Evolutionary conservation across 1,140 invertebrate species (phyloP), one percentile per base, ranked within the genome.

Genomic region (Aricia agestis): DNA sequence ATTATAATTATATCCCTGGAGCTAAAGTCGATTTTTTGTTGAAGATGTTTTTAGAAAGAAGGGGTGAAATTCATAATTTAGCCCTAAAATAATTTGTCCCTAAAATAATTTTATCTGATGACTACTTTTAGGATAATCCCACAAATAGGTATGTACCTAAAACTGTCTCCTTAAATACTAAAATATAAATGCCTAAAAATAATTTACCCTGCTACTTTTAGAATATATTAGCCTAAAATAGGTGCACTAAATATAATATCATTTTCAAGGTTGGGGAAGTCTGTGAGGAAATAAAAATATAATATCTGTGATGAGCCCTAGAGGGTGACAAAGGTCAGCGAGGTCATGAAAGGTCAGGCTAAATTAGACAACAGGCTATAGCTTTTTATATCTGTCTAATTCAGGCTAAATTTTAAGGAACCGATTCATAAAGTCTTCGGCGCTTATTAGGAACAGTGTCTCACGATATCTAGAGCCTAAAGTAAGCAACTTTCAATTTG

Each of bases 291-390:
- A 63, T 63, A 63, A 19, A 63, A 19, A 19, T 19, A 63, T 63
- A 63, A 31, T 19, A 63, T 63, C 19, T 19, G 31, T 63, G 18
- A 19, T 25, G 18, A 18, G 18, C 59, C 59, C 59, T 63, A 31
- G 59, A 19, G 59, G 59, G 59, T 19, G 59, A 63, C 59, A 19
- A 63, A 63, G 59, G 59, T 61, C 59, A 19, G 17, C n/a, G 17
- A 61, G 59, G 59, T 61, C 59, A 61, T 3, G 17, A 11, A 45
- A 61, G 17, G 19, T 63, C 59, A 25, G 18, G 17, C 59, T 63
- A 63, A 19, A 19, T 63, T 31, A 6, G 45, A 15, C 1, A 52
- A 15, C 45, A 52, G 9, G 45, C 45, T 52, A 11, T 45, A 52
- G 45, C 45, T 52, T 52, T 52, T 52, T 52, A 52, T 52, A 52